Evolutionary conservation across 2,797 vertebrate genomes (phyloP), one percentile per base, ranked within the genome.

Genomic region (Sandelia bainsii): DNA sequence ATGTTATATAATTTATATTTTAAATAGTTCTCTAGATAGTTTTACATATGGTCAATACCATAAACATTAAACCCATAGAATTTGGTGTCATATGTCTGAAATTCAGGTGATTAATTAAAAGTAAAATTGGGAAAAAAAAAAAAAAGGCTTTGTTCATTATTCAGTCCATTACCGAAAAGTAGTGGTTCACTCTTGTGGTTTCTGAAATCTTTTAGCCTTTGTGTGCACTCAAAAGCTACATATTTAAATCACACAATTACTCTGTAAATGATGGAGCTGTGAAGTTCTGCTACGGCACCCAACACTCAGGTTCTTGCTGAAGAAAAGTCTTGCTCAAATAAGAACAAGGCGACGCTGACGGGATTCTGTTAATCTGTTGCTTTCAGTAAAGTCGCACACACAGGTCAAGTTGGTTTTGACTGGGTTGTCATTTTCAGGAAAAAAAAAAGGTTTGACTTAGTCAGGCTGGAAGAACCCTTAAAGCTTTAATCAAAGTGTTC

Each of bases 401-500:
- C 13, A 72, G 70, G 42, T 64, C 57, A 34, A 9, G 27, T 58
- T 59, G 68, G 6, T 56, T 75, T 70, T 75, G 62, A 76, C 65
- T 76, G 51, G 62, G 25, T 44, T 0, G 14, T 72, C n/a, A 1
- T 52, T 75, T 65, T 70, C 62, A 52, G 39, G 19, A n/a, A 39
- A 25, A 22, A 44, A n/a, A 44, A 58, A 65, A 74, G 53, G 25
- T 27, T 39, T n/a, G n/a, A n/a, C n/a, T n/a, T n/a, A n/a, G n/a
- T n/a, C n/a, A n/a, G 29, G 42, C 66, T 20, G 53, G 32, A 46
- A 48, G 25, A 60, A n/a, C 42, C 51, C 68, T 49, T n/a, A 4
- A 66, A 63, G 66, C 62, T 79, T 74, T 70, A 79, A 61, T 81
- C 57, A 62, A 72, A 52, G 64, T 46, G 56, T 74, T 68, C 25